Conservation (phyloP, 2,113 vertebrate species). For the Paramormyrops kingsleyae region DNA sequence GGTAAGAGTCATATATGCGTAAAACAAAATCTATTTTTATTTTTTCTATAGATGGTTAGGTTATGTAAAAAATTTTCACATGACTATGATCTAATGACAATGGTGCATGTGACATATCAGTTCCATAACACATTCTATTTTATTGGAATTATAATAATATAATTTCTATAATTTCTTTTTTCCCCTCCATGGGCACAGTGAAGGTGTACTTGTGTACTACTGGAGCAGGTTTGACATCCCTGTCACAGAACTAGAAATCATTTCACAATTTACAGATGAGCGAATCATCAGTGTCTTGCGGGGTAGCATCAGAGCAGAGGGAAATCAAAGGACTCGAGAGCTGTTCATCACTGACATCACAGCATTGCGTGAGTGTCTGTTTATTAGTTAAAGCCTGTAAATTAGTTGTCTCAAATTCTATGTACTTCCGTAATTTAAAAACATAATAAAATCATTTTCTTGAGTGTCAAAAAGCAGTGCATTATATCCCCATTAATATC, state of each 20-base stretch:
- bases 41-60: not conserved
- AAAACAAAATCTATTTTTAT: not conserved
- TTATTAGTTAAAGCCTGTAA: conserved; percentile 25
- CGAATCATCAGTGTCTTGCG: conserved; percentile 46
- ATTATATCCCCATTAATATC: not conserved
- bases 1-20: conserved; percentile 37
- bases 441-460: not conserved
- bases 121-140: not conserved
- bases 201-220: conserved; percentile 58
- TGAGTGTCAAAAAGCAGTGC: not conserved
- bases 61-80: not conserved
- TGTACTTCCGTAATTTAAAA: not conserved
- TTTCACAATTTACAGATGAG: conserved; percentile 52
- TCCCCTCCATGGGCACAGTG: conserved; percentile 38
- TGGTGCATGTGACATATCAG: not conserved
- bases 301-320: conserved; percentile 15
- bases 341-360: conserved; percentile 49
- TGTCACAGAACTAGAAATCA: conserved; percentile 30
- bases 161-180: not conserved
- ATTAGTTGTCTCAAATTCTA: not conserved
- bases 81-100: not conserved
- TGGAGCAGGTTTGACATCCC: conserved; percentile 62
- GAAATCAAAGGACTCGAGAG: not conserved
- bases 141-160: not conserved
- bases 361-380: conserved; percentile 48